Base-by-base conservation (phyloP, 2,888 invertebrate species). In the Megamerina dolium region DNA sequence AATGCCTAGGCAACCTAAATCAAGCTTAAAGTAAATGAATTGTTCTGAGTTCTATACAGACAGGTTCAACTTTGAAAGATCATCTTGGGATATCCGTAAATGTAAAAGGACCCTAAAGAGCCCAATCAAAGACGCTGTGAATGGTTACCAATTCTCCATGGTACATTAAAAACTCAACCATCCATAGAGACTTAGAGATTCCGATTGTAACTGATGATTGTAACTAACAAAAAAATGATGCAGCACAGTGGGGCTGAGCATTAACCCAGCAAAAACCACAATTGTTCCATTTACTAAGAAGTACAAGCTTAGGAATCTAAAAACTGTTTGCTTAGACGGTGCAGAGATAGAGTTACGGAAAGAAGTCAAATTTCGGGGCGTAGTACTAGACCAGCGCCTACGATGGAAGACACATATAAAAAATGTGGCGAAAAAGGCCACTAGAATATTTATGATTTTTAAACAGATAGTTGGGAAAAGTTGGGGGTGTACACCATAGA, bases 401-500 rank as follows among this genome's bases (percentile, higher is more conserved):
- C 6, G 10, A 6, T 23, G 23, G 10, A 23, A 23, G 10, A 6
- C 6, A 6, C 10, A 23, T 10, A 23, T 23, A 8, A 10, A 23
- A 10, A 10, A 23, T 6, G 10, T 23, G 8, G 10, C 10, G 23
- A 23, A 23, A 10, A 23, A 23, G 23, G 23, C 23, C 23, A 23
- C 23, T 23, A 23, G 23, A 10, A 10, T 10, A 8, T 10, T 23
- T 23, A 23, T 23, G 23, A n/a, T n/a, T n/a, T n/a, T n/a, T n/a
- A n/a, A n/a, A n/a, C n/a, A n/a, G n/a, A n/a, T n/a, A n/a, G n/a
- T n/a, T n/a, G n/a, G n/a, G n/a, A n/a, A n/a, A 32, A 44, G 47
- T 45, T 49, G 43, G 37, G 42, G 41, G 37, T 50, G 46, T 42
- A 40, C 43, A n/a, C n/a, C n/a, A n/a, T n/a, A n/a, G n/a, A n/a